phyloP scores from a whole-genome alignment of 2,113 vertebrate genomes.

The Coturnix japonica region DNA sequence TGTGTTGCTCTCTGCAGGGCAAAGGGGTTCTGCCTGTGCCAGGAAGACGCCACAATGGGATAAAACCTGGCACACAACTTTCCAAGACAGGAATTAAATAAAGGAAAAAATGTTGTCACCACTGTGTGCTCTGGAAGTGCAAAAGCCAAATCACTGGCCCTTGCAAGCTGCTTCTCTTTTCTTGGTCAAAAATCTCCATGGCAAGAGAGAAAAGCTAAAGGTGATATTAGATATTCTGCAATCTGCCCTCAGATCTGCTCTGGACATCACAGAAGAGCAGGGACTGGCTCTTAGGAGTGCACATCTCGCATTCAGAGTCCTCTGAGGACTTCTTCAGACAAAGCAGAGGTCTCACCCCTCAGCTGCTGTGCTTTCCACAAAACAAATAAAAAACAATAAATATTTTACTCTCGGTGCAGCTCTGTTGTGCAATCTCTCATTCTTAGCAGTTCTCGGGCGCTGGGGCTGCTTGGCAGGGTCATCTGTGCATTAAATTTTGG shows the following conservation, averaged over 20 bases:
- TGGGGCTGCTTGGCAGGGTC: conserved; percentile 18
- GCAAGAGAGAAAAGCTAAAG: background rate
- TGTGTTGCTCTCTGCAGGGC: background rate
- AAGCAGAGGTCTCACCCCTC: conserved; percentile 12
- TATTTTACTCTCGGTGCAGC: fast-evolving
- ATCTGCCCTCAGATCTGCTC: background rate
- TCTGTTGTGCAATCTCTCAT: background rate
- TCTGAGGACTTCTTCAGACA: conserved; percentile 35
- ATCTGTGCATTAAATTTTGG: background rate
- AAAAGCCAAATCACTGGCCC: background rate
- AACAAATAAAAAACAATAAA: background rate
- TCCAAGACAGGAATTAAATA: conserved; percentile 26
- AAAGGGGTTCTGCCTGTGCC: background rate
- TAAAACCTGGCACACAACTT: background rate
- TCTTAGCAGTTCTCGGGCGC: background rate
- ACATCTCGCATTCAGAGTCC: conserved; percentile 16
- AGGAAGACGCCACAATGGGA: background rate
- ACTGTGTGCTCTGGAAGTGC: background rate
- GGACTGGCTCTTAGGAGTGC: background rate
- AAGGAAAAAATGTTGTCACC: background rate
- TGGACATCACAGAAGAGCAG: background rate
- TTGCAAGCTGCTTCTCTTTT: background rate
- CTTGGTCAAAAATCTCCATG: background rate
- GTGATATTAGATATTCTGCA: background rate
- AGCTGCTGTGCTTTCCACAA: background rate